Conservation (phyloP, 2,888 invertebrate genomes). For the Clistopyga incitator region DNA sequence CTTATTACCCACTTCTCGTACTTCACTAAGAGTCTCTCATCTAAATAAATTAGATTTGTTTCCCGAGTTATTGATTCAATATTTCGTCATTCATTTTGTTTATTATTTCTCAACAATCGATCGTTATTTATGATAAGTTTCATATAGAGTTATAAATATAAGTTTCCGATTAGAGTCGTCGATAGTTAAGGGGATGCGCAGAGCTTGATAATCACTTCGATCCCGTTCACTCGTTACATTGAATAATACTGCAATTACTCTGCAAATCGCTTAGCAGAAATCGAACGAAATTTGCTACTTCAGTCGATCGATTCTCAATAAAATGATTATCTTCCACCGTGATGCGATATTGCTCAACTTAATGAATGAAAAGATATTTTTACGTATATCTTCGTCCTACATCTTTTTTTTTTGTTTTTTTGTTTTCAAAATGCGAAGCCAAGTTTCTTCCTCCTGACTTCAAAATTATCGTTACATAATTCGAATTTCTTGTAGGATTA, state of each 20-base stretch:
- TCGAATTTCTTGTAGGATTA: slow-evolving; percentile 40
- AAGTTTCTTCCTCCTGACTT: slow-evolving; percentile 4
- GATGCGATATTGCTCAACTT: slow-evolving; percentile 43
- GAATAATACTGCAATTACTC: slow-evolving; percentile 69
- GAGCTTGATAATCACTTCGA: slow-evolving; percentile 48
- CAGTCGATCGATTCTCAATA: slow-evolving; percentile 51
- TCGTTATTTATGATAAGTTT: slow-evolving; percentile 65
- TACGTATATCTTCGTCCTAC: slow-evolving; percentile 29
- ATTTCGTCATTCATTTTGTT: slow-evolving; percentile 40
- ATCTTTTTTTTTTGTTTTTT: too few relatives aligned
- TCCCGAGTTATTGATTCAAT: slow-evolving; percentile 65
- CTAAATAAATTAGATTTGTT: slow-evolving; percentile 69
- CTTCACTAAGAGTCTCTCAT: slow-evolving; percentile 57
- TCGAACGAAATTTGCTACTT: slow-evolving; percentile 49
- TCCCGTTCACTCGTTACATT: slow-evolving; percentile 55
- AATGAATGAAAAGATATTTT: slow-evolving; percentile 48
- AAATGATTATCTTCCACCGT: slow-evolving; percentile 61
- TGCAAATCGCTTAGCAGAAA: slow-evolving; percentile 59
- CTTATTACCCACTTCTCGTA: slow-evolving; percentile 54
- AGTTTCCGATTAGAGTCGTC: slow-evolving; percentile 53
- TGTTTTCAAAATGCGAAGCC: slow-evolving; percentile 38
- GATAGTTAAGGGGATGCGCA: slow-evolving; percentile 39
- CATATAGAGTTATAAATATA: slow-evolving; percentile 62
- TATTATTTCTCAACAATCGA: slow-evolving; percentile 48
- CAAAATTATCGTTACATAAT: slow-evolving; percentile 21